phyloP scores from a whole-genome alignment of 2,113 vertebrate genomes.

The Rana temporaria region DNA sequence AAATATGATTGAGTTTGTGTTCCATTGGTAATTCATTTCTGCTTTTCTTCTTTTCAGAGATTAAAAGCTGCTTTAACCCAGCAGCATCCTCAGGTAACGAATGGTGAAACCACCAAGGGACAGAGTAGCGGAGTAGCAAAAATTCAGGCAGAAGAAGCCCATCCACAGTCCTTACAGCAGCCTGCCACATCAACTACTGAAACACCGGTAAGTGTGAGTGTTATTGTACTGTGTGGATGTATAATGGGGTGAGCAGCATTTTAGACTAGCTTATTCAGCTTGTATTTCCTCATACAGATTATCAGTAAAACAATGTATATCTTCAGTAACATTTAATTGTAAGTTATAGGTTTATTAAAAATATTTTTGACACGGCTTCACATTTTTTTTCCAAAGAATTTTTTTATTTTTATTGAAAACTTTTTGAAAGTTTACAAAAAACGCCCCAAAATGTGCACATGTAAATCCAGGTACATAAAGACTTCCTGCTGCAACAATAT shows the following conservation, averaged over 20 bases:
- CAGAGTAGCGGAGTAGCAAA: slow-evolving; percentile 81
- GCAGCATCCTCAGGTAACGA: slow-evolving; percentile 95
- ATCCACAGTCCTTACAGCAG: slow-evolving; percentile 90
- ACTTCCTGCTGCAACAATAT: too few relatives aligned
- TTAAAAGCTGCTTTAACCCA: slow-evolving; percentile 91
- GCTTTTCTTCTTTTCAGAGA: slow-evolving; percentile 74
- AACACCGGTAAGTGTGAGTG: slow-evolving; percentile 83
- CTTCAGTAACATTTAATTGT: too few relatives aligned
- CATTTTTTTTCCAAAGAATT: too few relatives aligned
- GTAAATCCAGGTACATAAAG: too few relatives aligned
- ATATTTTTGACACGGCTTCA: too few relatives aligned
- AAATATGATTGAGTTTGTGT: neutral
- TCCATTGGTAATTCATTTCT: neutral
- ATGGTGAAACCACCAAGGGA: slow-evolving; percentile 85
- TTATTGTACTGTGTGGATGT: neutral
- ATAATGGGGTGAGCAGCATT: neutral
- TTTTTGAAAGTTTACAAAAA: too few relatives aligned
- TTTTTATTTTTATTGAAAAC: too few relatives aligned
- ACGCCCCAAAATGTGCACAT: too few relatives aligned
- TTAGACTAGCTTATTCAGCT: neutral
- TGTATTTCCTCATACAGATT: too few relatives aligned
- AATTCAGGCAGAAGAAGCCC: slow-evolving; percentile 82
- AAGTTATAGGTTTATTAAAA: too few relatives aligned
- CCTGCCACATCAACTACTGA: slow-evolving; percentile 97
- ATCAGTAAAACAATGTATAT: too few relatives aligned